Conservation (phyloP, 2,888 invertebrate species). For the Drosophila rubida region DNA sequence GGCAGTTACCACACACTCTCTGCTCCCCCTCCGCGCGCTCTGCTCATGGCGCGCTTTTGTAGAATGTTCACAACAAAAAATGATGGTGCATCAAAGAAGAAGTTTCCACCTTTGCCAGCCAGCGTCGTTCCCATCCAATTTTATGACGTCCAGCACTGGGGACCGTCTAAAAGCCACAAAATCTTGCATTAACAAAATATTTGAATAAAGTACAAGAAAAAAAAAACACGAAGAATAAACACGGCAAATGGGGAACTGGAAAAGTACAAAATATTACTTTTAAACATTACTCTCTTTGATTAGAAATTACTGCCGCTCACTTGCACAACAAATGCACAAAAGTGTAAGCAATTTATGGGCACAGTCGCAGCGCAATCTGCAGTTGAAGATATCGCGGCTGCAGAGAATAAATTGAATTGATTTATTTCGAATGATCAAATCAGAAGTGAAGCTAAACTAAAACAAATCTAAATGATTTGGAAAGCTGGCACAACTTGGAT, state of each 20-base stretch:
- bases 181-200: slow-evolving; percentile 53
- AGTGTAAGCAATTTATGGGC: slow-evolving; percentile 9
- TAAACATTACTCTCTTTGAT: slow-evolving; percentile 59
- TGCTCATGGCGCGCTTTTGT: slow-evolving; percentile 14
- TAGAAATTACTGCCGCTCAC: slow-evolving; percentile 67
- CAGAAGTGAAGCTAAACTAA: too few relatives aligned
- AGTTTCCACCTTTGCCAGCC: slow-evolving; percentile 40
- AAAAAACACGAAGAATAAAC: neutral
- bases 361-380: neutral
- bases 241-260: slow-evolving; percentile 4
- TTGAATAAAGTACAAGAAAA: slow-evolving; percentile 8
- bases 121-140: neutral
- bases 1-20: slow-evolving; percentile 36
- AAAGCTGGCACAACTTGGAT: too few relatives aligned
- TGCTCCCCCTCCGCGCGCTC: neutral
- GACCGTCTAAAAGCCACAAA: slow-evolving; percentile 61
- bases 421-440: too few relatives aligned
- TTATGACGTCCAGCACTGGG: slow-evolving; percentile 19
- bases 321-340: slow-evolving; percentile 8
- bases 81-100: slow-evolving; percentile 70
- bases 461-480: too few relatives aligned
- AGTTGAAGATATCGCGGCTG: neutral
- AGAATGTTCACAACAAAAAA: slow-evolving; percentile 26
- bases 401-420: too few relatives aligned
- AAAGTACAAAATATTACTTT: slow-evolving; percentile 57